Conservation (phyloP, 2,888 invertebrate genomes). For the Mythimna impura region DNA sequence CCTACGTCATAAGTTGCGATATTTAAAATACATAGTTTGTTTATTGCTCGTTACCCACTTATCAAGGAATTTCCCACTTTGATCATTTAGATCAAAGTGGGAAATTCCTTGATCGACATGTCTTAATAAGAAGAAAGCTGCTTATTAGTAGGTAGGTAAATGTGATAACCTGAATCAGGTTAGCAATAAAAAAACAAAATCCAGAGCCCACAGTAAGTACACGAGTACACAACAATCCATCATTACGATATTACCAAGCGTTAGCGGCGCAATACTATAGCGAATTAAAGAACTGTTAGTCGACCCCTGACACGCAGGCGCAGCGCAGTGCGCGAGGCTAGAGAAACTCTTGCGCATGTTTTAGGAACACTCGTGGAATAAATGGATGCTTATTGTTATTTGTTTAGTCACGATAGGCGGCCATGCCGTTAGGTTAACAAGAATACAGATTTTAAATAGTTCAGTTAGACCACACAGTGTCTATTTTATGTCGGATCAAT, state of each 20-base stretch:
- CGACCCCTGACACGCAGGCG: slow-evolving; percentile 60
- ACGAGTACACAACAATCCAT: slow-evolving; percentile 8
- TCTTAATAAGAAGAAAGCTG: no score
- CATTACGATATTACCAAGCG: slow-evolving; percentile 47
- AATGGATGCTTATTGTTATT: slow-evolving; percentile 37
- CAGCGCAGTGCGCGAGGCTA: slow-evolving; percentile 36
- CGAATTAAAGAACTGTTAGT: slow-evolving; percentile 64
- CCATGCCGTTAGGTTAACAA: slow-evolving; percentile 15
- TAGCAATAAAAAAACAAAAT: slow-evolving; percentile 10
- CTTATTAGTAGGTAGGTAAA: no score
- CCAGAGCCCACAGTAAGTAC: background rate
- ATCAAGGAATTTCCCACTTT: no score
- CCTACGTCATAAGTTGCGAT: no score
- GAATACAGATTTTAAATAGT: background rate
- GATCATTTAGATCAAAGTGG: no score
- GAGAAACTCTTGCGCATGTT: slow-evolving; percentile 59
- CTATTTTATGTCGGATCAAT: background rate
- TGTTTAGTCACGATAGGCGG: slow-evolving; percentile 42
- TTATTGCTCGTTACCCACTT: no score
- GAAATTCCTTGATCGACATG: no score
- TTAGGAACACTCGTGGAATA: slow-evolving; percentile 20
- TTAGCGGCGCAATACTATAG: slow-evolving; percentile 42
- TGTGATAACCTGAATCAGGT: background rate
- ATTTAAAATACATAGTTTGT: no score
- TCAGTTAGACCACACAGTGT: background rate